Evolutionary conservation across 2,113 vertebrate genomes (phyloP), one percentile per base, ranked within the genome.

Genomic region (Hystrix brachyura): DNA sequence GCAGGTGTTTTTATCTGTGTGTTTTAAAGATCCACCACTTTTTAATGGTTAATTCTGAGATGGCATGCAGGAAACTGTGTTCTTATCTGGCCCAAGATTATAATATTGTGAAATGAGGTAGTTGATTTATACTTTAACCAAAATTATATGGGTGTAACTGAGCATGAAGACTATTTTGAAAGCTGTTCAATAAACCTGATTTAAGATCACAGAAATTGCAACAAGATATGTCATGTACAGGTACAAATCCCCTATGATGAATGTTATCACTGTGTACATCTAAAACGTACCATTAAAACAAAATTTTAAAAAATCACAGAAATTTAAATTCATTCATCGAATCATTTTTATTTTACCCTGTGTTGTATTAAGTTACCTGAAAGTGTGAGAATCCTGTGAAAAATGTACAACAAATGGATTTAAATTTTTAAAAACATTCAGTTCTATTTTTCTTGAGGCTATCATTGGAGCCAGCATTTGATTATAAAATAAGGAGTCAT

Each of bases 361-460:
- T 67, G 4, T 87, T 87, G 27, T 12, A 32, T 84, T 92, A 25
- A 78, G 23, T 18, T 90, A 84, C 8, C 43, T 92, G 10, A 64
- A 91, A 80, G 15, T 57, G 17, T 62, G 79, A 97, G 27, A 93
- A 76, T 1, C 7, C 78, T 84, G 32, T 87, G 55, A 53, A 94
- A 90, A 87, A 81, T 87, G 60, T 64, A 25, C 60, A 19, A 21
- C 17, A 60, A 80, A n/a, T 85, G 32, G 15, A 57, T 86, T 92
- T 90, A 90, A 81, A 84, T 91, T 69, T 87, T 38, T 32, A 84
- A 96, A 94, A 94, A 90, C 19, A 83, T 82, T 93, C 89, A 89
- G 7, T 32, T 91, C 46, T 87, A 43, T 76, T 12, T 93, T 87
- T 96, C 59, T 96, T 85, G 64, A 85, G n/a, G 3, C 43, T 92